Evolutionary conservation across 2,797 vertebrate species (phyloP).

Genomic region (Sebastiscus tertius): DNA sequence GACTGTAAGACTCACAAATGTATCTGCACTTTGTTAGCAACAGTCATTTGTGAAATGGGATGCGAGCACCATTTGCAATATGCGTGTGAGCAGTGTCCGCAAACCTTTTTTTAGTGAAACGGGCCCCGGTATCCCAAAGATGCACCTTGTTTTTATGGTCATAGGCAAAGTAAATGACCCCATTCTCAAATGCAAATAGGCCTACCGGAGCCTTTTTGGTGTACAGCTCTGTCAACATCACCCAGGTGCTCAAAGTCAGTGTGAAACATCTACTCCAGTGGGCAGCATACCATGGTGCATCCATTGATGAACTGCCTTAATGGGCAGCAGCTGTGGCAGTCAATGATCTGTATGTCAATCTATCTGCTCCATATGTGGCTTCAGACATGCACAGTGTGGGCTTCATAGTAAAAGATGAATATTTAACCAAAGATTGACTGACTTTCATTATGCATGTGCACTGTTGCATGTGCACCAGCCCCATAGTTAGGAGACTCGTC

Average conservation of each 20-base stretch:
- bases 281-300: constrained; percentile 8
- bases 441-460: background rate
- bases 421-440: background rate
- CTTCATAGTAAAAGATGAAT: background rate
- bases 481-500: background rate
- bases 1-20: background rate
- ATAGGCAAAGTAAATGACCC: background rate
- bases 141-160: background rate
- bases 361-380: background rate
- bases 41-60: background rate
- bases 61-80: background rate
- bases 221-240: constrained; percentile 35
- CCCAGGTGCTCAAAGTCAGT: constrained; percentile 24
- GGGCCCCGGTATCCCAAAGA: background rate
- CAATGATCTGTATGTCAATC: constrained; percentile 1
- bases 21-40: background rate
- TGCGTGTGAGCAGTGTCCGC: background rate
- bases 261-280: constrained; percentile 8
- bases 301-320: constrained; percentile 20
- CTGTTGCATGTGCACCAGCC: too few relatives aligned
- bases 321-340: constrained; percentile 44
- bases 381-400: background rate
- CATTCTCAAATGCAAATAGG: constrained; percentile 6
- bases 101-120: background rate
- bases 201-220: background rate